Evolutionary conservation across 37 sponge, comb jelly and placozoan genomes (phyloP).

Genomic region (Corticium candelabrum): DNA sequence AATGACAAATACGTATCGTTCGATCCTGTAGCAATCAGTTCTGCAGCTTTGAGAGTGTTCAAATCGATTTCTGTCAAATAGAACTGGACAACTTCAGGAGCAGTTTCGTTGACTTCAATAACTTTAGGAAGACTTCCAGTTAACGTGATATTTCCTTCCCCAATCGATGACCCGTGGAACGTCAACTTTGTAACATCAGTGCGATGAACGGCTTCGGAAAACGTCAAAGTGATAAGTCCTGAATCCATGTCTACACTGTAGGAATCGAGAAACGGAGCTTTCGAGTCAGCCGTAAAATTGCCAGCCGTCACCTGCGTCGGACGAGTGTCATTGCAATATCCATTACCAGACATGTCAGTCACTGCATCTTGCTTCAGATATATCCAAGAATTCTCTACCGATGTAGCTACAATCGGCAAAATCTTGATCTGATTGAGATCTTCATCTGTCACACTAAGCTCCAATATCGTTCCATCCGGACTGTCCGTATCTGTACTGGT

Average conservation of each 20-base stretch:
- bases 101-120: neutral
- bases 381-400: neutral
- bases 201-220: constrained; percentile 15
- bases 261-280: neutral
- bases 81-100: neutral
- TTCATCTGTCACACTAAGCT: neutral
- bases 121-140: neutral
- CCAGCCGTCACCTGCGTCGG: neutral
- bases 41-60: constrained; percentile 56
- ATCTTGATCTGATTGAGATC: constrained; percentile 25
- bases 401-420: neutral
- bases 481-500: neutral
- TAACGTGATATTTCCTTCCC: constrained; percentile 1
- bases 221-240: constrained; percentile 8
- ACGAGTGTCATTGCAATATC: constrained; percentile 1
- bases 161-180: neutral
- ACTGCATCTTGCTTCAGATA: neutral
- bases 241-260: constrained; percentile 11
- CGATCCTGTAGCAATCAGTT: constrained; percentile 36
- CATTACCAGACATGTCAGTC: constrained; percentile 16
- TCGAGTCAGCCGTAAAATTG: neutral
- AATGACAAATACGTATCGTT: constrained; percentile 59
- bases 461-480: constrained; percentile 5
- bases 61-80: constrained; percentile 21
- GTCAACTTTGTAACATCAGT: neutral